Base-by-base conservation (phyloP, 2,797 vertebrate species). In the Mallotus villosus region DNA sequence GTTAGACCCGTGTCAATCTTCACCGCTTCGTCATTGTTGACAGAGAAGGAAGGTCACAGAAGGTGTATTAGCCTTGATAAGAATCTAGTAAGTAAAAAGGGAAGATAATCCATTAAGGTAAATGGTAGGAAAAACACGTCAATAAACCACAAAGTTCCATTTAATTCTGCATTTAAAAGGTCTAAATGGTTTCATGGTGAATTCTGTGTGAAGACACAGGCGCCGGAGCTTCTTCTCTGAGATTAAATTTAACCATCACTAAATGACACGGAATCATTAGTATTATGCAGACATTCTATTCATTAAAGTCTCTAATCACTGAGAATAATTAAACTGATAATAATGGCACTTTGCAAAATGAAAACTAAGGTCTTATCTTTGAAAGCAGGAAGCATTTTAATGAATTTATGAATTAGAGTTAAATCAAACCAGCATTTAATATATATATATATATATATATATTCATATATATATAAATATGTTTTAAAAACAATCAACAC, bases 291-390 rank as follows among this genome's bases (percentile, higher is more conserved):
- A 87, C 86, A 75, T 86, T 89, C 86, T 87, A 83, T 90, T 91
- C 85, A 93, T 91, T 92, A 87, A 82, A 86, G 66, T 62, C 74
- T 79, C 82, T 88, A 87, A 87, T 90, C 88, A 82, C 81, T 85
- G 78, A 73, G 81, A 90, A 92, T 92, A 91, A 90, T 92, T 91
- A 90, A 89, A 87, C 78, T 83, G 90, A 92, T 92, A 89, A 90
- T 89, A 87, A 90, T 87, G 87, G 75, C 80, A 89, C 84, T 89
- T 87, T 78, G 75, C 77, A 79, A 86, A 88, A 91, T 89, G 74
- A 88, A 91, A 86, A 87, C 74, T 74, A 84, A 74, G 67, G 70
- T 63, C 85, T 88, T 92, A 91, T 92, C 89, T 90, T 76, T 79
- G 76, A 82, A 86, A 85, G 85, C 81, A 84, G 87, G 86, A 88